Conservation (phyloP, 1,140 invertebrate genomes). For the Leptopilina clavipes region DNA sequence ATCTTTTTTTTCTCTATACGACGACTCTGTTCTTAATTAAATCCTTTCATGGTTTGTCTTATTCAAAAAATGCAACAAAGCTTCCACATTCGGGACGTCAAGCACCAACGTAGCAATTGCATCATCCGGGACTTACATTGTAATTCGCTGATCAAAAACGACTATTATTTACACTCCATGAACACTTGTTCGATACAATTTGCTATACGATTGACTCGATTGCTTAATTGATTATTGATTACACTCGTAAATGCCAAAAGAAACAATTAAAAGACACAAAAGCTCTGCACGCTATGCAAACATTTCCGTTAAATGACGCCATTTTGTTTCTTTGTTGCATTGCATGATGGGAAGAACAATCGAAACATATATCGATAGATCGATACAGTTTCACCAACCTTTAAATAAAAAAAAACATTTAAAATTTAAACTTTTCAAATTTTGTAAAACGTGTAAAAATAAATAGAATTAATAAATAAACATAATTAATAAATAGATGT, state of each 20-base stretch:
- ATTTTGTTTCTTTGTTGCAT: too few relatives aligned
- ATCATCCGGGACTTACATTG: not conserved
- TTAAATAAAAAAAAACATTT: too few relatives aligned
- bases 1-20: not conserved
- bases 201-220: not conserved
- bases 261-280: not conserved
- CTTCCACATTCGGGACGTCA: not conserved
- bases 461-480: too few relatives aligned
- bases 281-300: too few relatives aligned
- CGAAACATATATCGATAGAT: too few relatives aligned
- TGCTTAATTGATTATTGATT: conserved; percentile 6
- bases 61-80: not conserved
- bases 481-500: too few relatives aligned
- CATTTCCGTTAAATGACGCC: not conserved
- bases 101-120: not conserved
- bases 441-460: too few relatives aligned
- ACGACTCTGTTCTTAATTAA: not conserved
- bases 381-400: too few relatives aligned
- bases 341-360: too few relatives aligned
- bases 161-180: not conserved
- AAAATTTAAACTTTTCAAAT: too few relatives aligned
- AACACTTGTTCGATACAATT: not conserved
- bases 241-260: not conserved
- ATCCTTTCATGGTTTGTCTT: not conserved
- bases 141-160: conserved; percentile 13